Conservation (phyloP, 2,888 invertebrate genomes). For the Cantharis flavilabris region DNA sequence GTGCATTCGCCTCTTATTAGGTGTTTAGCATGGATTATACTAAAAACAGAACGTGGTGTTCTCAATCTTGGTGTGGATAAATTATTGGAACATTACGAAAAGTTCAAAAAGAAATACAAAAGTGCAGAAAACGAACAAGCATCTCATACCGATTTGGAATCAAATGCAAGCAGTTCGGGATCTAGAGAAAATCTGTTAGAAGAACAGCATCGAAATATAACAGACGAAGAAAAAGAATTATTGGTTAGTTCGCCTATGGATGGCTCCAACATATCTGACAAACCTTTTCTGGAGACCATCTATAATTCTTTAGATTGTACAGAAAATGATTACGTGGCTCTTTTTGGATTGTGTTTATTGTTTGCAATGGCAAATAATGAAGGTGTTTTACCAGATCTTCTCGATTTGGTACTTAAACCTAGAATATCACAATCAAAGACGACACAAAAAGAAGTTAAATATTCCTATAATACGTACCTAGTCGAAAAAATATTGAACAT, state of each 20-base stretch:
- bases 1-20: conserved; percentile 90
- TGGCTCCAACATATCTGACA: conserved; percentile 60
- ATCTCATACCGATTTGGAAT: conserved; percentile 37
- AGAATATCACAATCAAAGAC: conserved; percentile 36
- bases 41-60: conserved; percentile 72
- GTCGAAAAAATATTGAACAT: conserved; percentile 85
- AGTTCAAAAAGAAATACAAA: conserved; percentile 34
- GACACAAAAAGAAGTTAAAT: conserved; percentile 48
- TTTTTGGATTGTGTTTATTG: conserved; percentile 88
- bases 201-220: conserved; percentile 73
- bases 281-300: conserved; percentile 88
- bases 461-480: conserved; percentile 78
- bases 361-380: conserved; percentile 93
- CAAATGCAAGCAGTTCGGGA: conserved; percentile 41
- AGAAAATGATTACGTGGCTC: conserved; percentile 92
- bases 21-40: conserved; percentile 85
- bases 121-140: conserved; percentile 25
- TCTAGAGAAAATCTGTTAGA: conserved; percentile 52
- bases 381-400: conserved; percentile 86
- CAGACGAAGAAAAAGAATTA: conserved; percentile 89
- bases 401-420: conserved; percentile 78
- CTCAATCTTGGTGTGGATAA: conserved; percentile 52
- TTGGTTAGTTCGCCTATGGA: conserved; percentile 42
- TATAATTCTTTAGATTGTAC: conserved; percentile 84
- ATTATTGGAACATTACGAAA: conserved; percentile 49